These are phyloP conservation scores for Lepilemur septentrionalis DNA, from an alignment of 2,797 vertebrate genomes.

Conservation along the genomic window DNA sequence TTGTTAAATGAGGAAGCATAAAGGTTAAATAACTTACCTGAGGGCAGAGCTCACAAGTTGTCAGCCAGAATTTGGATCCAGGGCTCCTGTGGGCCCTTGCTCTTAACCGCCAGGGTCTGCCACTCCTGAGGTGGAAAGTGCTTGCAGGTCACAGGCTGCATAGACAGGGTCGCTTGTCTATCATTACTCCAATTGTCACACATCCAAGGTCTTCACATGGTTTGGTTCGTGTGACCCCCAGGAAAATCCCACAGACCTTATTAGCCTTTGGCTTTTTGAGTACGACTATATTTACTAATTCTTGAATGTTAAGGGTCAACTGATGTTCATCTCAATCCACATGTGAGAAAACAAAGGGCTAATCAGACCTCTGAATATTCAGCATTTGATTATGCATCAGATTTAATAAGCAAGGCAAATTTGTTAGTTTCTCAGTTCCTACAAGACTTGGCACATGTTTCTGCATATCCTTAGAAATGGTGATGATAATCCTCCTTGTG, in stretches of 20 bases:
- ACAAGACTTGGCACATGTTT: not conserved
- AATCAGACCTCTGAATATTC: slow-evolving; percentile 42
- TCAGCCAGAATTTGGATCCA: not conserved
- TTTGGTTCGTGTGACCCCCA: not conserved
- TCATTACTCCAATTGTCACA: not conserved
- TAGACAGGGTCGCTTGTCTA: not conserved
- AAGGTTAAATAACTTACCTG: not conserved
- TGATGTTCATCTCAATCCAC: not conserved
- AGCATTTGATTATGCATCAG: not conserved
- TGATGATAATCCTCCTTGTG: slow-evolving; percentile 49
- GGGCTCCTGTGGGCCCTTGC: too few species aligned
- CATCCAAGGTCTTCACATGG: not conserved
- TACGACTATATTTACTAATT: slow-evolving; percentile 30
- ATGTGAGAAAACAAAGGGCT: slow-evolving; percentile 13
- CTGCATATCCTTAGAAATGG: slow-evolving; percentile 58
- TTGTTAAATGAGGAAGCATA: not conserved
- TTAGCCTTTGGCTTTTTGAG: slow-evolving; percentile 34
- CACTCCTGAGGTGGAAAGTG: too few species aligned
- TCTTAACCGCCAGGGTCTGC: not conserved
- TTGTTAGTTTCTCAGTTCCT: slow-evolving; percentile 58
- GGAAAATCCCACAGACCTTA: not conserved
- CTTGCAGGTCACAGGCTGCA: not conserved
- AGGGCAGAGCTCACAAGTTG: not conserved
- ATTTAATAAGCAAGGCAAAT: slow-evolving; percentile 33
- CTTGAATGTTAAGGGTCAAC: slow-evolving; percentile 17